Percentiles rank a stretch among this genome's conserved stretches.
These are phyloP conservation scores for Episyrphus balteatus DNA, from an alignment of 1,140 invertebrate species.

Conservation along the genomic window DNA sequence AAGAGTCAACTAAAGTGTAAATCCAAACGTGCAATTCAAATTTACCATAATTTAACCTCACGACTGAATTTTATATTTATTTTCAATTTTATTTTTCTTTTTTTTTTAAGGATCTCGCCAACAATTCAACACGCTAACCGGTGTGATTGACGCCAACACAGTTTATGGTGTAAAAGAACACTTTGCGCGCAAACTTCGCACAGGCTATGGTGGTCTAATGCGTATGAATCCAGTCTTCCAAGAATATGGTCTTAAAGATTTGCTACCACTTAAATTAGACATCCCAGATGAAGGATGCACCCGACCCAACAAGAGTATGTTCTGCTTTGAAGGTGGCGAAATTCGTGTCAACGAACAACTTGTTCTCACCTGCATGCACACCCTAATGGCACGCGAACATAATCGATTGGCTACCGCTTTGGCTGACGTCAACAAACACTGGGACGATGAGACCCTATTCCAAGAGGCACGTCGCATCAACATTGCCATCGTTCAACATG, in stretches of 20 bases:
- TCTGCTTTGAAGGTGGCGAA: constrained; percentile 87
- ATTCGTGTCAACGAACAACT: constrained; percentile 89
- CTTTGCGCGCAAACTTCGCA: constrained; percentile 64
- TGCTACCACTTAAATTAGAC: constrained; percentile 79
- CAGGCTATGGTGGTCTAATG: constrained; percentile 64
- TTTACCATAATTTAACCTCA: too few relatives aligned
- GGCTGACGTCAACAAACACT: constrained; percentile 76
- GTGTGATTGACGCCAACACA: constrained; percentile 71
- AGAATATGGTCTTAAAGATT: constrained; percentile 77
- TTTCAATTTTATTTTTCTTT: constrained; percentile 3
- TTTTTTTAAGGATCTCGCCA: constrained; percentile 49
- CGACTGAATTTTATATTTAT: background rate
- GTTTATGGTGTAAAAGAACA: constrained; percentile 72
- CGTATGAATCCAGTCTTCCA: constrained; percentile 82
- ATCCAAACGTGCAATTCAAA: too few relatives aligned
- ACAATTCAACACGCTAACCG: constrained; percentile 74
- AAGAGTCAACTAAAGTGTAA: too few relatives aligned
- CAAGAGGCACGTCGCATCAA: constrained; percentile 84
- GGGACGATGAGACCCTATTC: constrained; percentile 90
- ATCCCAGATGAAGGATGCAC: constrained; percentile 90
- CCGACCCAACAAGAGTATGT: constrained; percentile 74
- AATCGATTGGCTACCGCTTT: constrained; percentile 71
- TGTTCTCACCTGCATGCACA: constrained; percentile 82
- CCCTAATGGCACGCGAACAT: constrained; percentile 77
- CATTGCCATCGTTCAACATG: constrained; percentile 83